Conservation (phyloP, 1,140 invertebrate species). For the Triops cancriformis region DNA sequence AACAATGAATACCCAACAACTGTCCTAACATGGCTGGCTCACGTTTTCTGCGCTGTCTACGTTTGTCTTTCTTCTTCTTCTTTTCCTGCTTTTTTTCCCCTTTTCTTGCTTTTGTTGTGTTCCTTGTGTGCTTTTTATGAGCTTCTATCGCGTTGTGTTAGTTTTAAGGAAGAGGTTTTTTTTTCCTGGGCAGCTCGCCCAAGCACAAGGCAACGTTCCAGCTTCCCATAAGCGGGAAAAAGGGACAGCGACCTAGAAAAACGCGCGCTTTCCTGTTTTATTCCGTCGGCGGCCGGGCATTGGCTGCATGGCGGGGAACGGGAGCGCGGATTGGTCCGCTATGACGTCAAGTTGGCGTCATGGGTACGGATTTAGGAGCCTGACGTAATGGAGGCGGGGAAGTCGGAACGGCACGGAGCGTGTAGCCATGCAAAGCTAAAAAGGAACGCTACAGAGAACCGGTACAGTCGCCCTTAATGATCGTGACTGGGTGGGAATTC, state of each 20-base stretch:
- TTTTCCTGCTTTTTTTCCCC: neutral
- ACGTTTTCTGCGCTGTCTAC: neutral
- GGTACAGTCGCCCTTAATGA: too few relatives aligned
- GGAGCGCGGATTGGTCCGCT: neutral
- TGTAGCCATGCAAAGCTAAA: too few relatives aligned
- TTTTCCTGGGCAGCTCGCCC: too few relatives aligned
- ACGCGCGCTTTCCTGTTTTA: neutral
- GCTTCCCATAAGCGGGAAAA: conserved; percentile 1
- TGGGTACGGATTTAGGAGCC: neutral
- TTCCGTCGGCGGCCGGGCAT: neutral
- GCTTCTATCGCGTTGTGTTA: neutral
- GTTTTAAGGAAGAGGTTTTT: too few relatives aligned
- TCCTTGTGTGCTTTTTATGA: neutral
- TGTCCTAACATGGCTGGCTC: neutral
- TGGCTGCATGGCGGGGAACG: neutral
- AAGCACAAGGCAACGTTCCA: neutral
- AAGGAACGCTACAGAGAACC: too few relatives aligned
- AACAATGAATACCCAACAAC: neutral
- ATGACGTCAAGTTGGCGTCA: conserved; percentile 4
- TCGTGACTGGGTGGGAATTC: too few relatives aligned
- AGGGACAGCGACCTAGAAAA: conserved; percentile 4
- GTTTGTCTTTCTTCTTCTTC: neutral
- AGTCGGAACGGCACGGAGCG: neutral
- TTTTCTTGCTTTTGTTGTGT: neutral
- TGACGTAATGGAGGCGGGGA: neutral